Conservation (phyloP, 2,797 vertebrate species). For the Acipenser oxyrinchus region DNA sequence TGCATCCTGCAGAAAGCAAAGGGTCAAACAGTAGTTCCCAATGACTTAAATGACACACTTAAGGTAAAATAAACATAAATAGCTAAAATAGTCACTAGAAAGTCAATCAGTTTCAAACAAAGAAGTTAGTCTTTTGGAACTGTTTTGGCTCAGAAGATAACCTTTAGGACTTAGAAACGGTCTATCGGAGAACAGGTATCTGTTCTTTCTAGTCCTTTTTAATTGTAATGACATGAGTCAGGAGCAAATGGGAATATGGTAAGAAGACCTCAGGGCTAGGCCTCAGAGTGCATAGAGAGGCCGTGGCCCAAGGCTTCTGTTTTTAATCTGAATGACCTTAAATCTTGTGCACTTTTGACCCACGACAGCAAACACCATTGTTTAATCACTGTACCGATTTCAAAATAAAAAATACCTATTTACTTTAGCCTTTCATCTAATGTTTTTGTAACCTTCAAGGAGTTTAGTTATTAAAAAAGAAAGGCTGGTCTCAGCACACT, state of each 20-base stretch:
- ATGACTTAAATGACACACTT: too few relatives aligned
- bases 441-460: conserved; percentile 48
- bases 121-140: neutral
- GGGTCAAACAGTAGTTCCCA: too few relatives aligned
- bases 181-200: conserved; percentile 8
- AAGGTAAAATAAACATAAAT: too few relatives aligned
- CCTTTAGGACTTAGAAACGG: conserved; percentile 11
- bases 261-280: conserved; percentile 28
- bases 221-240: conserved; percentile 44
- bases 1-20: too few relatives aligned
- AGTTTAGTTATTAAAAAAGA: conserved; percentile 26
- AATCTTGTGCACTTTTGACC: conserved; percentile 49
- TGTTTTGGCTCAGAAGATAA: conserved; percentile 20
- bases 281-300: conserved; percentile 33
- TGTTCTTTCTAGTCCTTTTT: conserved; percentile 37
- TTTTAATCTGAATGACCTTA: conserved; percentile 48
- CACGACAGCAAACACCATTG: conserved; percentile 54
- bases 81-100: neutral
- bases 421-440: conserved; percentile 37
- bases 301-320: conserved; percentile 34
- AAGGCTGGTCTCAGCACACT: too few relatives aligned
- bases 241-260: conserved; percentile 30
- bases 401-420: conserved; percentile 61
- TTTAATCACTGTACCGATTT: conserved; percentile 57
- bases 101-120: neutral